Evolutionary conservation across 2,113 vertebrate genomes (phyloP).

Genomic region (Chinchilla lanigera): DNA sequence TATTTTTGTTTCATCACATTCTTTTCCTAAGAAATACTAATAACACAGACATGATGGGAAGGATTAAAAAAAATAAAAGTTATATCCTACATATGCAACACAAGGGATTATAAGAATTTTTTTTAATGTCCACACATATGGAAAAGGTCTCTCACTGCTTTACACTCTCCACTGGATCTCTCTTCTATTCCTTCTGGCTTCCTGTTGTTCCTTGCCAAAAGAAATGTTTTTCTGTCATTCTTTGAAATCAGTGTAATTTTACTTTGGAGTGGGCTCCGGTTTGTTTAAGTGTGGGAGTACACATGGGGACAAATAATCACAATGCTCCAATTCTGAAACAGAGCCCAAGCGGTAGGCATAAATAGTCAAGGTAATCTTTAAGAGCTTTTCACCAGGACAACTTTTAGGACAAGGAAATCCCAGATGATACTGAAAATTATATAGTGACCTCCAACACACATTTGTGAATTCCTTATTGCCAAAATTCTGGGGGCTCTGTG

Average conservation of each 20-base stretch:
- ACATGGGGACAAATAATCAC: slow-evolving; percentile 40
- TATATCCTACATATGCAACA: slow-evolving; percentile 1
- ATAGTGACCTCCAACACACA: neutral
- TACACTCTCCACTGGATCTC: slow-evolving; percentile 70
- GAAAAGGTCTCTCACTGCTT: slow-evolving; percentile 63
- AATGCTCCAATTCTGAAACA: slow-evolving; percentile 29
- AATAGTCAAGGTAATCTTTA: neutral
- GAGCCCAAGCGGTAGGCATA: neutral
- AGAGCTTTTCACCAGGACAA: neutral
- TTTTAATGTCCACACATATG: slow-evolving; percentile 70
- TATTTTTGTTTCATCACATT: neutral
- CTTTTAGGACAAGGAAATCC: neutral
- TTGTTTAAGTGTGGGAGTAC: slow-evolving; percentile 40
- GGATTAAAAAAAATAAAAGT: neutral
- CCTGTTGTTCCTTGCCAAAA: slow-evolving; percentile 75
- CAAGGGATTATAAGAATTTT: slow-evolving; percentile 49
- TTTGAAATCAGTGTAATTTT: slow-evolving; percentile 72
- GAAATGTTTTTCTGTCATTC: slow-evolving; percentile 78
- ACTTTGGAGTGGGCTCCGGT: slow-evolving; percentile 53
- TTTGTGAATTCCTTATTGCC: neutral
- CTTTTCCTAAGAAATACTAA: neutral
- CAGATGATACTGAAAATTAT: neutral
- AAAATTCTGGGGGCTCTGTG: neutral
- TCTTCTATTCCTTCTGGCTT: slow-evolving; percentile 75
- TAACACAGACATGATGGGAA: neutral